Evolutionary conservation across 2,113 vertebrate species (phyloP), one percentile per base, ranked within the genome.

Genomic region (Melospiza melodia): DNA sequence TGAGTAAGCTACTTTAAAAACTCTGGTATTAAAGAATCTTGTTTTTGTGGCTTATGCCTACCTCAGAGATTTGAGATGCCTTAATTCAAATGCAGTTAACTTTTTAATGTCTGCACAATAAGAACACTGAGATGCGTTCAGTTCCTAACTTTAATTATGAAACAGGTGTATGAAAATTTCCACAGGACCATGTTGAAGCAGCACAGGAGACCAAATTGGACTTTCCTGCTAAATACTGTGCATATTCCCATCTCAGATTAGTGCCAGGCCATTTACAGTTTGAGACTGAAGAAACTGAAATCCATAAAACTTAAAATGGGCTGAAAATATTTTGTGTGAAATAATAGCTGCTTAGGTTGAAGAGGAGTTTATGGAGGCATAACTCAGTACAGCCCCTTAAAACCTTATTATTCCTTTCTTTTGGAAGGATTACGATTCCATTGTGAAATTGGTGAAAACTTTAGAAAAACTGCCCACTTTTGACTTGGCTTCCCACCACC

Each of bases 381-480:
- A 75, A 84, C 71, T 62, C 57, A n/a, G 16, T 78, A 39, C 51
- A 58, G 44, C 30, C 28, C 44, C 61, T 89, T 97, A 90, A 97
- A 93, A 72, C 59, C 76, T 11, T 61, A 17, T 94, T 94, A 24
- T 93, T 96, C 49, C 51, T 66, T 96, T 84, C 8, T 94, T 94
- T 98, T 97, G 75, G 80, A 95, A 99, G 99, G 99, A 99, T 97
- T 99, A 99, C 2, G 99, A 99, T 97, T 99, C 99, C 63, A 98
- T 99, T 57, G 99, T 99, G 97, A 99, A 99, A 96, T 97, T 99
- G 96, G 99, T 99, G 86, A 99, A 99, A 97, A 99, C 99, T 31
- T 97, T 99, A 97, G 99, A 99, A 97, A 99, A 99, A 93, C 98
- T 99, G 30, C 99, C 99, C 17, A 99, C 99, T 83, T 99, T 99